Evolutionary conservation across 2,888 invertebrate species (phyloP).

Genomic region (Thecophora atra): DNA sequence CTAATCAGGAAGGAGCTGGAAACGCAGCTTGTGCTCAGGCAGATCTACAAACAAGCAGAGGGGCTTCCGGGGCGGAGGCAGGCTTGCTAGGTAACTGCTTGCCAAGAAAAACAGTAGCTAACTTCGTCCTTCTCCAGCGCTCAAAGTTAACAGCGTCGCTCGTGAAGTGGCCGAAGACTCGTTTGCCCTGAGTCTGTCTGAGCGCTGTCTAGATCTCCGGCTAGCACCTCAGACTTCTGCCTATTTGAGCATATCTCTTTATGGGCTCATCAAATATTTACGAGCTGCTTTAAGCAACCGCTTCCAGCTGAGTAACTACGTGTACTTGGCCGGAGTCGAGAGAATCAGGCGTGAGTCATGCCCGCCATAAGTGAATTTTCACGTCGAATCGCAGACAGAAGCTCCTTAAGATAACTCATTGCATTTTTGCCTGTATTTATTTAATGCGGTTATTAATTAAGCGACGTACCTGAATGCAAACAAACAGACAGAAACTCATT

Average conservation of each 20-base stretch:
- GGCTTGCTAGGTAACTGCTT: neutral
- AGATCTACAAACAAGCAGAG: neutral
- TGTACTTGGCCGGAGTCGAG: neutral
- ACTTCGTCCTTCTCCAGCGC: too few species aligned
- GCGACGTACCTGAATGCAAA: neutral
- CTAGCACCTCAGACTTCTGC: neutral
- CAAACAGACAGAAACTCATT: neutral
- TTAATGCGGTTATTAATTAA: conserved; percentile 17
- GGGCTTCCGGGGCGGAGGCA: neutral
- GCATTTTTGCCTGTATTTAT: conserved; percentile 1
- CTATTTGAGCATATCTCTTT: conserved; percentile 9
- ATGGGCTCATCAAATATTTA: conserved; percentile 27
- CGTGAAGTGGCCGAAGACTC: neutral
- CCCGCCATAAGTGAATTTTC: neutral
- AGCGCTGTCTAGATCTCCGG: conserved; percentile 13
- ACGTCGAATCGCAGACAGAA: neutral
- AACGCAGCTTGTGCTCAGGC: conserved; percentile 6
- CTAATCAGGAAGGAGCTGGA: conserved; percentile 20
- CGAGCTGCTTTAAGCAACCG: neutral
- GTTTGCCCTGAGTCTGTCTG: conserved; percentile 21
- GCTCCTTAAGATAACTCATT: conserved; percentile 5
- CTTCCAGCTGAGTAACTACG: neutral
- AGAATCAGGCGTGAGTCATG: conserved; percentile 13
- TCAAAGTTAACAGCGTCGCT: neutral
- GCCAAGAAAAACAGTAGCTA: neutral